These are phyloP conservation scores for Xestobium rufovillosum DNA, from an alignment of 2,888 invertebrate species.

Conservation along the genomic window DNA sequence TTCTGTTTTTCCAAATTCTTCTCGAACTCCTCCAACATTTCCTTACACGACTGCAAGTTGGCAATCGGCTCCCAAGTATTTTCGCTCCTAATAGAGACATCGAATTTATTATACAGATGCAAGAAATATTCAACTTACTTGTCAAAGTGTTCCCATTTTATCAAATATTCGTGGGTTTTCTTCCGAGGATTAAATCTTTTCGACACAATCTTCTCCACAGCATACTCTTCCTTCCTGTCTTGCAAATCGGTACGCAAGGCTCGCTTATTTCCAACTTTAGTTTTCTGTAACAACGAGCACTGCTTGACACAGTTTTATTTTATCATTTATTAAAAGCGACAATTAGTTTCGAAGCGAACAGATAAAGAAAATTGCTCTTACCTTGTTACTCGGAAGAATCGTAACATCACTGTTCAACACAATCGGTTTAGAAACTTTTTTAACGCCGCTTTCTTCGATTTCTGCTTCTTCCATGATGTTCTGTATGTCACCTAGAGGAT, in stretches of 20 bases:
- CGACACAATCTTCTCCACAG: conserved; percentile 76
- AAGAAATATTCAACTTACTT: too few species aligned
- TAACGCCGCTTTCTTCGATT: conserved; percentile 27
- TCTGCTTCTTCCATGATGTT: too few species aligned
- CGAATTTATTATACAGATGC: conserved; percentile 14
- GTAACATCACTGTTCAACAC: conserved; percentile 29
- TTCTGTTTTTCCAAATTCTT: conserved; percentile 69
- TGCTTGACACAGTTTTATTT: too few species aligned
- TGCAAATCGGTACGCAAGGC: conserved; percentile 30
- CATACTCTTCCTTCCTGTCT: conserved; percentile 53
- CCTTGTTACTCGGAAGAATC: conserved; percentile 26
- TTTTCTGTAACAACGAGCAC: too few species aligned
- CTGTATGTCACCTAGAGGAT: not conserved
- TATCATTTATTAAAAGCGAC: too few species aligned
- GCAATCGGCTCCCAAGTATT: conserved; percentile 81
- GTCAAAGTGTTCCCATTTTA: conserved; percentile 78
- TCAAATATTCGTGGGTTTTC: conserved; percentile 72
- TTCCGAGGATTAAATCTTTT: conserved; percentile 72
- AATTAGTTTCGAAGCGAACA: too few species aligned
- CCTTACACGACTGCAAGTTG: conserved; percentile 68
- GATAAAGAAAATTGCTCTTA: conserved; percentile 12
- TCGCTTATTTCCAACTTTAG: conserved; percentile 8
- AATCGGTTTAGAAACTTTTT: conserved; percentile 27
- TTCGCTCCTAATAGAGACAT: conserved; percentile 63
- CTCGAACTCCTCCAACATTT: conserved; percentile 72